Evolutionary conservation across 2,113 vertebrate species (phyloP), one percentile per base, ranked within the genome.

Genomic region (Alligator sinensis): DNA sequence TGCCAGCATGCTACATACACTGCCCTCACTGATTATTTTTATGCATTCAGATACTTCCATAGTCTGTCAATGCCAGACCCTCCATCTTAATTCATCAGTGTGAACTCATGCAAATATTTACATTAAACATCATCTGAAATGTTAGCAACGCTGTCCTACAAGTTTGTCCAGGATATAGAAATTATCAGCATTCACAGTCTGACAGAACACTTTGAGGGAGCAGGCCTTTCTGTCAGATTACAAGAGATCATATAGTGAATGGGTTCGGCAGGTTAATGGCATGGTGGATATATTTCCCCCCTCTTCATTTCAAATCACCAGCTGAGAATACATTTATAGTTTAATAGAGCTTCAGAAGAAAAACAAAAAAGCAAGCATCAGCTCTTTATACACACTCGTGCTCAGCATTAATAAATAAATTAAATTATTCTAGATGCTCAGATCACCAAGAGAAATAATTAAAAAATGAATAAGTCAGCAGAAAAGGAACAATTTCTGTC

Each of bases 301-400:
- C 61, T 89, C n/a, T 83, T 88, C 74, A 87, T 92, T 88, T 92
- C 82, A 57, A 83, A 57, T 47, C 28, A 64, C 84, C 28, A 80
- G 81, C 82, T 34, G 68, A 5, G 80, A 54, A 47, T 78, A 27
- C 27, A 90, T 66, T 90, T 74, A 77, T 34, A 92, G 27, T 59
- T 66, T 86, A 88, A 88, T 22, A 84, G 57, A 55, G 88, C 66
- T 91, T 80, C 91, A 63, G 83, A 76, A 90, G 84, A 77, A 87
- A 91, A 77, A 91, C 54, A 93, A 72, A 87, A 79, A 89, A 25
- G 11, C 55, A 70, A 83, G 11, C 12, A 47, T 68, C 68, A 74
- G 22, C 60, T 22, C 59, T 47, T 74, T 74, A 74, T 47, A 47
- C 34, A 47, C 70, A 8, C 59, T 62, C 55, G 38, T 12, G 30